These are phyloP conservation scores for Hipparchia sbordonii DNA, from an alignment of 2,888 invertebrate genomes.

Conservation along the genomic window DNA sequence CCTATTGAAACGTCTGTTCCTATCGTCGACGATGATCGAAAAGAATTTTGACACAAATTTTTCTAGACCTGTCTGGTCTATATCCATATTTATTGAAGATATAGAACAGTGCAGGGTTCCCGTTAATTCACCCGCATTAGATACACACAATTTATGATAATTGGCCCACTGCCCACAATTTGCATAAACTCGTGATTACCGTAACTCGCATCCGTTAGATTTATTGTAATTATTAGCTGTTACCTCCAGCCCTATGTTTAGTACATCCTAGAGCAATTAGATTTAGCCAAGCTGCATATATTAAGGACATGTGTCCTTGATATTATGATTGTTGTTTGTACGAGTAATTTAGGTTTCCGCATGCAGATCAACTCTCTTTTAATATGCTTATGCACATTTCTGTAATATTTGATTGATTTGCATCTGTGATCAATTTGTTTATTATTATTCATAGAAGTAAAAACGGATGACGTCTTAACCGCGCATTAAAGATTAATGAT, in stretches of 20 bases:
- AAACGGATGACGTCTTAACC: conserved; percentile 27
- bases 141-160: conserved; percentile 48
- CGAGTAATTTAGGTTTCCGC: too few relatives aligned
- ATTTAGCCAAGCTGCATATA: conserved; percentile 1
- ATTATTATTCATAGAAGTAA: conserved; percentile 9
- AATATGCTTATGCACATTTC: too few relatives aligned
- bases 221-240: conserved; percentile 33
- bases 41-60: too few relatives aligned
- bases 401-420: too few relatives aligned
- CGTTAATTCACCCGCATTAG: conserved; percentile 41
- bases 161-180: conserved; percentile 41
- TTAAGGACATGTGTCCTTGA: conserved; percentile 2
- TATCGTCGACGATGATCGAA: too few relatives aligned
- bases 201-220: conserved; percentile 36
- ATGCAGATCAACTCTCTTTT: too few relatives aligned
- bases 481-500: conserved; percentile 55
- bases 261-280: conserved; percentile 2
- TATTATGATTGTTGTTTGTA: not conserved
- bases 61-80: too few relatives aligned
- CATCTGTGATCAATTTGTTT: too few relatives aligned
- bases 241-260: conserved; percentile 10
- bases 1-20: too few relatives aligned
- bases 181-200: conserved; percentile 44
- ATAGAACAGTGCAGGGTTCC: conserved; percentile 17
- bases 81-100: too few relatives aligned